These are phyloP conservation scores for Drosophila grimshawi DNA, from an alignment of 1,140 invertebrate genomes.

Conservation along the genomic window DNA sequence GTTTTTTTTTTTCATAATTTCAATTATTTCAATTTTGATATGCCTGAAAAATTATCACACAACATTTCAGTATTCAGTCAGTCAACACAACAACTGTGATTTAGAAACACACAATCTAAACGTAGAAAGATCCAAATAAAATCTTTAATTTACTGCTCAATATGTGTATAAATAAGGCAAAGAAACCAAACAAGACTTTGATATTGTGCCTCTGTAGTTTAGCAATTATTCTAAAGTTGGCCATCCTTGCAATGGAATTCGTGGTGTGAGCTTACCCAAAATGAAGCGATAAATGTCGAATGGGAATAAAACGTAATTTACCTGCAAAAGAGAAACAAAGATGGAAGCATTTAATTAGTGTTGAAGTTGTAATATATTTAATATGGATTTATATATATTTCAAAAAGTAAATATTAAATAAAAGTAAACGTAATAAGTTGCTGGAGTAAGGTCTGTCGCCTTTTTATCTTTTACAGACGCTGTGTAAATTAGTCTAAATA, in stretches of 20 bases:
- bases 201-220: slow-evolving; percentile 48
- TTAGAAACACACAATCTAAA: not conserved
- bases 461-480: slow-evolving; percentile 35
- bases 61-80: too few species aligned
- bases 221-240: slow-evolving; percentile 51
- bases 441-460: too few species aligned
- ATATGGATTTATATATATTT: slow-evolving; percentile 1
- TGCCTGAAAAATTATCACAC: too few species aligned
- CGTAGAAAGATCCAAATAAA: not conserved
- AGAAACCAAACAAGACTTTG: slow-evolving; percentile 46
- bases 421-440: not conserved
- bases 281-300: not conserved
- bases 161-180: slow-evolving; percentile 5
- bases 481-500: slow-evolving; percentile 56
- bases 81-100: not conserved
- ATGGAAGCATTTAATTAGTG: slow-evolving; percentile 4
- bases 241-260: slow-evolving; percentile 57
- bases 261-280: slow-evolving; percentile 52
- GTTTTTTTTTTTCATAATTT: too few species aligned
- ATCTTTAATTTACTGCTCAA: not conserved
- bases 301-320: slow-evolving; percentile 33
- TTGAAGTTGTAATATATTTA: slow-evolving; percentile 3
- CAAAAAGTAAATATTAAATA: not conserved
- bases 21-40: too few species aligned
- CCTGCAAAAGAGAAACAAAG: slow-evolving; percentile 32